A percentile compares a stretch with the other conserved stretches of the same genome.
phyloP scores from a whole-genome alignment of 2,797 vertebrate genomes.

The Chloroceryle amazona region DNA sequence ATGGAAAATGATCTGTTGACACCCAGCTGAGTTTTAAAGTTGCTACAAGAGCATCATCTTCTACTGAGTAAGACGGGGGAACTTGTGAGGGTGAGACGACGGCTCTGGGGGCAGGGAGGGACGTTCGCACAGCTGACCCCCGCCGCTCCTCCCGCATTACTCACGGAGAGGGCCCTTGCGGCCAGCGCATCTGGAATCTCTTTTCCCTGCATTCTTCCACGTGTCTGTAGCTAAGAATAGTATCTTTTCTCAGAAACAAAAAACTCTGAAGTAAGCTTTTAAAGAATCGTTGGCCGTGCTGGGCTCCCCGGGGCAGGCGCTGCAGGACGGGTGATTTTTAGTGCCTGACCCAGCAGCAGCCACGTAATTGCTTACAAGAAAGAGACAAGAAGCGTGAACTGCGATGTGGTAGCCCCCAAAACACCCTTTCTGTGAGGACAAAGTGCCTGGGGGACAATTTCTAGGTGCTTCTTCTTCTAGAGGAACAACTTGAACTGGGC shows the following conservation, averaged over 20 bases:
- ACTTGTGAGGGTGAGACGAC: neutral
- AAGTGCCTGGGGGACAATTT: neutral
- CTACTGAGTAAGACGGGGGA: neutral
- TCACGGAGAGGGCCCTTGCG: neutral
- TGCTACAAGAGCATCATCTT: neutral
- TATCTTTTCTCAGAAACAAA: slow-evolving; percentile 2
- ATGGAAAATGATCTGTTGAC: neutral
- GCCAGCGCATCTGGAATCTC: slow-evolving; percentile 48
- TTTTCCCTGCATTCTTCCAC: slow-evolving; percentile 32
- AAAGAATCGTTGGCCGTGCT: neutral
- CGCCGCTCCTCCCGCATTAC: neutral
- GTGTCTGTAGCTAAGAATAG: slow-evolving; percentile 28
- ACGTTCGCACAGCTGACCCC: neutral
- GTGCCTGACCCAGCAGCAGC: neutral
- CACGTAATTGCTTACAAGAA: neutral
- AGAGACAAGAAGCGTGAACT: neutral
- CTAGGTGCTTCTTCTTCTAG: too few relatives aligned
- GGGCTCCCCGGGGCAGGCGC: neutral
- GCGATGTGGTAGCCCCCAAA: neutral
- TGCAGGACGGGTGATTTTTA: neutral
- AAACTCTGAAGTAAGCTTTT: neutral
- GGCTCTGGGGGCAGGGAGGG: neutral
- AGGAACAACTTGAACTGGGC: neutral
- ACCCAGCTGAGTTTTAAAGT: neutral
- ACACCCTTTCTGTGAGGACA: neutral